phyloP scores from a whole-genome alignment of 2,888 invertebrate species.

The Troglohyphantes excavatus region DNA sequence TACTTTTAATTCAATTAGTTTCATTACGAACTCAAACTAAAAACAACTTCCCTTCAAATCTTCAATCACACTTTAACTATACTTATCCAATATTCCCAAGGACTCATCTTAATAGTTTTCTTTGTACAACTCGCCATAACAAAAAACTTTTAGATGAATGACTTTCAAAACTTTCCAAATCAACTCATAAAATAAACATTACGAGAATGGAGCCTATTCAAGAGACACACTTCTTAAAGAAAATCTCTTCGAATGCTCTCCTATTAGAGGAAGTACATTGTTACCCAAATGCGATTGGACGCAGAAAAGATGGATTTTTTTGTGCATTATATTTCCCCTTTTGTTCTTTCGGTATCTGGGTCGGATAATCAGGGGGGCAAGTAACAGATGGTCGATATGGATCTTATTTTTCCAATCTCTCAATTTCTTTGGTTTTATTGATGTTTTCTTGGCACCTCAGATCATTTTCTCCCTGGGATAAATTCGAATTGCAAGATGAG shows the following conservation, averaged over 20 bases:
- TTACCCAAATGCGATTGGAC: constrained; percentile 6
- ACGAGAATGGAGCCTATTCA: background rate
- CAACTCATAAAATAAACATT: background rate
- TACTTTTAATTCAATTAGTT: no score
- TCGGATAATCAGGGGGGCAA: constrained; percentile 37
- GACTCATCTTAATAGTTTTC: background rate
- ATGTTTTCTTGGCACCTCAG: constrained; percentile 45
- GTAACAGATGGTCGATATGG: constrained; percentile 59
- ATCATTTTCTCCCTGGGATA: constrained; percentile 37
- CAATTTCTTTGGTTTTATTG: constrained; percentile 42
- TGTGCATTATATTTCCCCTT: background rate
- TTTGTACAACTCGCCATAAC: background rate
- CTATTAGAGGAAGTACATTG: background rate
- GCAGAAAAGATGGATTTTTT: constrained; percentile 7
- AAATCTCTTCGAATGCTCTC: background rate
- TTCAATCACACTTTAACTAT: background rate
- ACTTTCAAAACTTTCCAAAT: background rate
- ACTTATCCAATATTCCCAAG: no score
- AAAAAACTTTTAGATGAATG: background rate
- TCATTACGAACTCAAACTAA: no score
- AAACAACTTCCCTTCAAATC: background rate
- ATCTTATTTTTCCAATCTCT: constrained; percentile 36
- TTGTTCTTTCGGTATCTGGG: constrained; percentile 18
- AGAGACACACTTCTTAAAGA: background rate
- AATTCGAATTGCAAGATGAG: constrained; percentile 24